Evolutionary conservation across 2,113 vertebrate genomes (phyloP), one percentile per base, ranked within the genome.

Genomic region (Poeciliopsis occidentalis): DNA sequence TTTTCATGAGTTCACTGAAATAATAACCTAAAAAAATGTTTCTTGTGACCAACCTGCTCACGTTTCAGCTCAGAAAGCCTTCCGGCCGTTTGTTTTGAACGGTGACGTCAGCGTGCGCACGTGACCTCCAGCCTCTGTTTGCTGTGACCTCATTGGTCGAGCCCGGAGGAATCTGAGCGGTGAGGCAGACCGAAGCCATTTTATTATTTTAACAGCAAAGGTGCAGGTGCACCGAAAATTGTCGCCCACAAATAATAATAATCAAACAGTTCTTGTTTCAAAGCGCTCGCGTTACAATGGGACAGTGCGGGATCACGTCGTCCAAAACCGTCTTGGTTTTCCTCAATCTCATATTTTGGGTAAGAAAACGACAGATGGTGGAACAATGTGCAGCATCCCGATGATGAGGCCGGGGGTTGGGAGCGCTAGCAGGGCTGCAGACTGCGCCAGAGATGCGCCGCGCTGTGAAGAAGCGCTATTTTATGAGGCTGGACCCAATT

Each of bases 261-360:
- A 44, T 54, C 60, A 15, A 1, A 22, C 4, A 30, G 7, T 22
- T 74, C 74, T 75, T 34, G 3, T 29, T 67, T 76, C 29, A 2
- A 27, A 27, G n/a, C 29, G 27, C 22, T 57, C 41, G 32, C 41
- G 68, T 22, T 0, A 83, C 69, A 60, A 95, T 95, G 94, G 93
- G 94, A 34, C 97, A 98, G 93, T 99, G 97, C 82, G 97, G 97
- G 29, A 96, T 98, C 78, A 98, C 96, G 69, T 99, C 97, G 26
- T 99, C 97, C 57, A 98, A 99, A 92, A 99, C 97, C 68, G 97
- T 99, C 67, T 81, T 99, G 86, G 97, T 99, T 82, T 99, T 99
- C 82, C 96, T 99, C 63, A 99, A 98, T 85, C 97, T 99, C 64
- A 98, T 99, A 82, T 99, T 98, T 83, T 98, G 98, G 98, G 98